Base-by-base conservation (phyloP, 2,888 invertebrate species). In the Nomada goodeniana region DNA sequence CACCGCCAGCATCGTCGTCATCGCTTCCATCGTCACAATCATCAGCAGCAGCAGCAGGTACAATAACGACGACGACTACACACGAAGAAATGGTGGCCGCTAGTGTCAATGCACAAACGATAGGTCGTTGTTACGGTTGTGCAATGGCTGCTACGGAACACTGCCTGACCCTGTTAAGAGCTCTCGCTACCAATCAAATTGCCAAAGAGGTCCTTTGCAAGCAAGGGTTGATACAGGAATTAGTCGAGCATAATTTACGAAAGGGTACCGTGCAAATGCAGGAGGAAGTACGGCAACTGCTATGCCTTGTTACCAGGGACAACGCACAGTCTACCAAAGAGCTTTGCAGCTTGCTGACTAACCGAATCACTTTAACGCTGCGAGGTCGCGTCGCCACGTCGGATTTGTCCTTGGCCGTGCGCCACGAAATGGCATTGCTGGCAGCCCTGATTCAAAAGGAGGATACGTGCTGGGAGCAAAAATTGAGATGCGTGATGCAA, bases 401-500 rank as follows among this genome's bases (percentile, higher is more conserved):
- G 0, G 97, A 97, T 92, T 94, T 97, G 72, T 96, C 96, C 47
- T 95, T 96, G 2, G 96, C 97, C 2, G 98, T 98, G 0, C 96
- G 98, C 4, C 98, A 98, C 91, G 97, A 99, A 93, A 98, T 99
- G 93, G 95, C 98, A 11, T 94, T 99, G 18, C 94, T 99, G 42
- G 98, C 98, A 0, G 97, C 97, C 0, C 95, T 98, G 63, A 96
- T 99, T 2, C 97, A 98, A 89, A 98, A 98, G 87, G 98, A 98
- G 91, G 99, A 99, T 93, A 96, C 97, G 4, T 98, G 98, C 92
- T 99, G 99, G 99, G 99, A 99, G 93, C 96, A 97, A 83, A 97
- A 99, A 90, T 94, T 99, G 0, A 96, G 97, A 64, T 97, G 97
- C 92, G 97, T 98, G 82, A 97, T 99, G 94, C 96, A 97, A 86